These are phyloP conservation scores for Sebastes itinus DNA, from an alignment of 2,797 vertebrate species.

Conservation along the genomic window DNA sequence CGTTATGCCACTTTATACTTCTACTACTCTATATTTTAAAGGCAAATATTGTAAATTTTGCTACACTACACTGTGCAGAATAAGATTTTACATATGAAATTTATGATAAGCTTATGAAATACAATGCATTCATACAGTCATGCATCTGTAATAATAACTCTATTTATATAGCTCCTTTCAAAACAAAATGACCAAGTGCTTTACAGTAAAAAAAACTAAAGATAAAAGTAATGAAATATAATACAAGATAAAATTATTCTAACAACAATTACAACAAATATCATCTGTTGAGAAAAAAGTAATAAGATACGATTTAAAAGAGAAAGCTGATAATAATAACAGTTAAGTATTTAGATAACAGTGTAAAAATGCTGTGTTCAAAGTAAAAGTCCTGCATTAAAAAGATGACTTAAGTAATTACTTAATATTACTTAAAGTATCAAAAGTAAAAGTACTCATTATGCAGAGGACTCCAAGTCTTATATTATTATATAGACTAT, in stretches of 20 bases:
- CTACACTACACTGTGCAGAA: neutral
- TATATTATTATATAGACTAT: too few relatives aligned
- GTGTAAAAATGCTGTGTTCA: neutral
- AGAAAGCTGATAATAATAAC: neutral
- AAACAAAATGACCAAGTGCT: neutral
- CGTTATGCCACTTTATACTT: neutral
- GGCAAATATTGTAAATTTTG: neutral
- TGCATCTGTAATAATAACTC: neutral
- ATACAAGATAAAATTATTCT: neutral
- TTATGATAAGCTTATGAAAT: neutral
- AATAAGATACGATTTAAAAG: neutral
- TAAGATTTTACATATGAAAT: neutral
- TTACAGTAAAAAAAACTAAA: neutral
- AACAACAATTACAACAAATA: neutral
- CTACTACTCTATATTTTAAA: neutral
- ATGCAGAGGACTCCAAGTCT: neutral
- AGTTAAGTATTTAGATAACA: neutral
- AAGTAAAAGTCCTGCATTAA: neutral
- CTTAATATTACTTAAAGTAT: neutral
- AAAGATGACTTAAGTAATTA: neutral
- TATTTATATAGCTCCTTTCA: neutral
- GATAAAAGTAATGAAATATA: too few relatives aligned
- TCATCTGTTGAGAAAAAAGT: neutral
- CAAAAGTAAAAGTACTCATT: neutral
- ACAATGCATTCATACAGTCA: neutral